Conservation (phyloP, 2,888 invertebrate species). For the Xanthia togata region DNA sequence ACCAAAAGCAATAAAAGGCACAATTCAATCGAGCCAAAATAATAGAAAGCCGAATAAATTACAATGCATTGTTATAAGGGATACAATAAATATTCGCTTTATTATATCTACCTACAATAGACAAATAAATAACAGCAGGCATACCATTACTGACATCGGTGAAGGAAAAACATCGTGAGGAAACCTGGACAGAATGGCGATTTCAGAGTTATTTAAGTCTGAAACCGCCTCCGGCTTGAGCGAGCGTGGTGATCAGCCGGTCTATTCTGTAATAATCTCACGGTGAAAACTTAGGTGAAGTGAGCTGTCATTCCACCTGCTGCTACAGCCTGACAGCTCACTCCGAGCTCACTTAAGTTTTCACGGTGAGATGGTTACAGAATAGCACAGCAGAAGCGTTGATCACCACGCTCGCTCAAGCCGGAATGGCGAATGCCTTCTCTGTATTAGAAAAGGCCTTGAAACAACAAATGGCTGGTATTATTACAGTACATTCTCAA, state of each 20-base stretch:
- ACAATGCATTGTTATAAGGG: background rate
- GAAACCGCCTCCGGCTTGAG: background rate
- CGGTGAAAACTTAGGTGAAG: no score
- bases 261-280: no score
- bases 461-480: background rate
- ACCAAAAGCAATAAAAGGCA: background rate
- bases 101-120: background rate
- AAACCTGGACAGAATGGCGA: background rate
- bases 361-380: no score
- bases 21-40: background rate
- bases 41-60: conserved; percentile 10
- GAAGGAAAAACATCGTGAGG: background rate
- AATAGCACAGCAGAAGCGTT: no score
- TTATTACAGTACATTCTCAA: background rate
- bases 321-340: no score
- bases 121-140: background rate
- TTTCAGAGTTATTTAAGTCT: background rate
- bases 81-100: no score
- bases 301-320: no score
- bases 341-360: no score
- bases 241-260: background rate
- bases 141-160: no score
- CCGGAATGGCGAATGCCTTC: background rate
- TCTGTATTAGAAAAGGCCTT: background rate
- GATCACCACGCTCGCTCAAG: no score